phyloP scores from a whole-genome alignment of 2,888 invertebrate genomes.

The Orchestes rusci region DNA sequence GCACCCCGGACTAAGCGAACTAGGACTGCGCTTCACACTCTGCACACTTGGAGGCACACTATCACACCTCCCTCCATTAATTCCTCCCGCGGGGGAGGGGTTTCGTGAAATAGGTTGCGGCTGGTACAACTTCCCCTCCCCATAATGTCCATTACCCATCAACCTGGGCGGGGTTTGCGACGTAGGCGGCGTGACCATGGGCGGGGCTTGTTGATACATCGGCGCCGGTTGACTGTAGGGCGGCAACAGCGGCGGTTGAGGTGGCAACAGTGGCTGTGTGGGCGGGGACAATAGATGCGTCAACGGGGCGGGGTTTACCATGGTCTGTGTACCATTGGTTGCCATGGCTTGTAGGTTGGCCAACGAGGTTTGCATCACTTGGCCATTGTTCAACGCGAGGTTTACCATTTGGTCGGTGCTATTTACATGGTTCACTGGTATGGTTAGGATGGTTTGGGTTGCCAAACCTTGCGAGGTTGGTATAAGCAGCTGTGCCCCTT shows the following conservation, averaged over 20 bases:
- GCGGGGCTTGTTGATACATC: slow-evolving; percentile 28
- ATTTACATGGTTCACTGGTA: slow-evolving; percentile 87
- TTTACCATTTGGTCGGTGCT: slow-evolving; percentile 65
- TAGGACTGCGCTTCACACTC: slow-evolving; percentile 58
- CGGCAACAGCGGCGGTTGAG: slow-evolving; percentile 58
- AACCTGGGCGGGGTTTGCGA: slow-evolving; percentile 39
- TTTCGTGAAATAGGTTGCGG: slow-evolving; percentile 28
- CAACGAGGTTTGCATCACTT: slow-evolving; percentile 76
- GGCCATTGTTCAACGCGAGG: slow-evolving; percentile 75
- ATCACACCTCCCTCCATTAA: slow-evolving; percentile 22
- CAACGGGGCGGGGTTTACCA: slow-evolving; percentile 59
- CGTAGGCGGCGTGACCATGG: slow-evolving; percentile 19
- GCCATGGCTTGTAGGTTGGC: slow-evolving; percentile 74
- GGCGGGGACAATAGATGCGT: slow-evolving; percentile 69
- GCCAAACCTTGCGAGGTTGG: slow-evolving; percentile 83
- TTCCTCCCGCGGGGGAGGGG: slow-evolving; percentile 42
- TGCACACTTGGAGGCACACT: slow-evolving; percentile 58
- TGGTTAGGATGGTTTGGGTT: slow-evolving; percentile 91
- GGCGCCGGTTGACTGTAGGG: slow-evolving; percentile 22
- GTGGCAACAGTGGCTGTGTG: slow-evolving; percentile 60
- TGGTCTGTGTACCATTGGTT: slow-evolving; percentile 59
- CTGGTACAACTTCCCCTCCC: slow-evolving; percentile 35
- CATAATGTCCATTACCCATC: slow-evolving; percentile 33
- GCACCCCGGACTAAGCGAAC: slow-evolving; percentile 55
- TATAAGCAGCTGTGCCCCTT: slow-evolving; percentile 89